Percentiles rank a stretch among this genome's conserved stretches.
phyloP scores from a whole-genome alignment of 2,113 vertebrate species.

The Mugil cephalus region DNA sequence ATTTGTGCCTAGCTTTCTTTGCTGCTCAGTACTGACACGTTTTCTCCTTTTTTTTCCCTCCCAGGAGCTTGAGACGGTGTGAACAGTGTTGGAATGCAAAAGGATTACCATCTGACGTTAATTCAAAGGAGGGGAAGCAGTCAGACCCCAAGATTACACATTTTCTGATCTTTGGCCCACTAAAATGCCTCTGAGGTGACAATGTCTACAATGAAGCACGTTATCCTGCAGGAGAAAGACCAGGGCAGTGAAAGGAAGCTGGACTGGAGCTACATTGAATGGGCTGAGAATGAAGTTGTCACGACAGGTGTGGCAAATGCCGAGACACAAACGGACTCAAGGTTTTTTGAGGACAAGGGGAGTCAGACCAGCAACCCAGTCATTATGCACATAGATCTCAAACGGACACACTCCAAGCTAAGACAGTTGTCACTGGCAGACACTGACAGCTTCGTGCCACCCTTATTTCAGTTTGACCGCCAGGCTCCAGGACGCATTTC shows the following conservation, averaged over 20 bases:
- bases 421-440: constrained; percentile 72
- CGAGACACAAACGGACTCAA: constrained; percentile 78
- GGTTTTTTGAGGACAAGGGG: constrained; percentile 68
- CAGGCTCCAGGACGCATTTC: constrained; percentile 89
- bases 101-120: constrained; percentile 70
- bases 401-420: constrained; percentile 72
- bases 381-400: constrained; percentile 81
- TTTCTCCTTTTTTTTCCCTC: constrained; percentile 23
- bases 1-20: constrained; percentile 33
- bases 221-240: constrained; percentile 73
- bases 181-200: constrained; percentile 78
- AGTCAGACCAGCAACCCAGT: constrained; percentile 81
- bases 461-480: constrained; percentile 86
- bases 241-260: constrained; percentile 74
- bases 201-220: constrained; percentile 81
- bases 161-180: constrained; percentile 53
- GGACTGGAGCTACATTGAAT: constrained; percentile 81
- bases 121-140: constrained; percentile 42
- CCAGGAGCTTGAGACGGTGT: constrained; percentile 57
- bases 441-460: constrained; percentile 35
- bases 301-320: constrained; percentile 51
- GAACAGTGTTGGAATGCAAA: constrained; percentile 68
- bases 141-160: constrained; percentile 43
- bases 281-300: constrained; percentile 71
- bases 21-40: constrained; percentile 33